Conservation (phyloP, 2,113 vertebrate species). For the Erinaceus europaeus region DNA sequence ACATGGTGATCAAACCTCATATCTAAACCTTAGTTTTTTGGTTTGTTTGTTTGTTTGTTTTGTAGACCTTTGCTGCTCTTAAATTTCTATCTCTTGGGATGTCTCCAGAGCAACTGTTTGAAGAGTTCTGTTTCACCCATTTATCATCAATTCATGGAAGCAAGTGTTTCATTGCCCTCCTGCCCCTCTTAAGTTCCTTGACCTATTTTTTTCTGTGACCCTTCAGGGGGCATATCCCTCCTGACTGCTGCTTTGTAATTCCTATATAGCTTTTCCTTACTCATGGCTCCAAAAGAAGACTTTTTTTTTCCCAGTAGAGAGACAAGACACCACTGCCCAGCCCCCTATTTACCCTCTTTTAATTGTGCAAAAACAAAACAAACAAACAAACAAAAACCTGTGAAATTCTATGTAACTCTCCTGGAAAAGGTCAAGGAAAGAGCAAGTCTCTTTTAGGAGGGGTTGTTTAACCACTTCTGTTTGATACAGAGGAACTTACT, state of each 20-base stretch:
- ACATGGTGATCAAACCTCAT: background rate
- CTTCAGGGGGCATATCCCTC: slow-evolving; percentile 57
- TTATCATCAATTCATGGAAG: slow-evolving; percentile 66
- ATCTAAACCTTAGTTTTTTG: no score
- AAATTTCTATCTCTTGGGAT: slow-evolving; percentile 53
- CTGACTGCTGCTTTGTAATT: slow-evolving; percentile 63
- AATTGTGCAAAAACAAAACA: no score
- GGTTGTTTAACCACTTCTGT: background rate
- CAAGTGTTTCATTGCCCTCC: slow-evolving; percentile 52
- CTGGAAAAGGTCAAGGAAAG: background rate
- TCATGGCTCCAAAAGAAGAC: slow-evolving; percentile 36
- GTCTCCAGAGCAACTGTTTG: background rate
- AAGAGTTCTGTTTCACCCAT: slow-evolving; percentile 68
- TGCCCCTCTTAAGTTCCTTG: slow-evolving; percentile 67
- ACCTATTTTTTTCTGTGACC: slow-evolving; percentile 59
- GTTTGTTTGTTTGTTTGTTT: no score
- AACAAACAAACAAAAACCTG: no score
- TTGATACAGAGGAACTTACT: background rate
- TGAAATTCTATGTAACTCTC: background rate
- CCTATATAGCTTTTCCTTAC: slow-evolving; percentile 57
- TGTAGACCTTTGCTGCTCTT: slow-evolving; percentile 22
- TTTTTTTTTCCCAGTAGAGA: background rate
- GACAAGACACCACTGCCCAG: background rate
- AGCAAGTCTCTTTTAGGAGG: background rate
- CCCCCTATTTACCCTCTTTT: no score